These are phyloP conservation scores for Hydrotaea cyrtoneurina DNA, from an alignment of 2,888 invertebrate genomes.

Conservation along the genomic window DNA sequence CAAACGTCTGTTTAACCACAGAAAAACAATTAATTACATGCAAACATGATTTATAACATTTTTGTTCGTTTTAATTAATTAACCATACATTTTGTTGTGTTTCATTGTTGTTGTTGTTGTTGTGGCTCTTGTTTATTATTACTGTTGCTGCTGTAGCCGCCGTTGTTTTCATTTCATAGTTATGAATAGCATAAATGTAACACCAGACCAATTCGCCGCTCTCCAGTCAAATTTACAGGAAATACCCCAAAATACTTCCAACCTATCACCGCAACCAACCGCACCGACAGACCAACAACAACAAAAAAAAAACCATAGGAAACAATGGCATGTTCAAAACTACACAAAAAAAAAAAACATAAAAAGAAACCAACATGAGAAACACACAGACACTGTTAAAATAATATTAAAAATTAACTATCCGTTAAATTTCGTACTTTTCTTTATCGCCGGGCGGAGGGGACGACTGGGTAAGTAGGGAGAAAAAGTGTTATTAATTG, in stretches of 20 bases:
- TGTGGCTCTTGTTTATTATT: background rate
- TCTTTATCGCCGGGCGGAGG: background rate
- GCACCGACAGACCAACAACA: constrained; percentile 6
- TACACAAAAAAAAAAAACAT: background rate
- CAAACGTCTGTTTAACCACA: constrained; percentile 50
- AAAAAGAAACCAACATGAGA: background rate
- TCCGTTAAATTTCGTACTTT: constrained; percentile 51
- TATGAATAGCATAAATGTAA: constrained; percentile 41
- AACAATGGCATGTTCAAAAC: background rate
- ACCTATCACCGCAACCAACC: background rate
- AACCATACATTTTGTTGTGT: constrained; percentile 38
- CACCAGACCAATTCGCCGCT: constrained; percentile 36
- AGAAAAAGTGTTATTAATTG: constrained; percentile 26
- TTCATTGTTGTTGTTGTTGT: constrained; percentile 26
- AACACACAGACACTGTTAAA: constrained; percentile 23
- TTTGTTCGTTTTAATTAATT: constrained; percentile 54
- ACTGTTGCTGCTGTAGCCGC: background rate
- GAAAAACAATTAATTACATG: constrained; percentile 56
- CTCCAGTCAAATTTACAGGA: constrained; percentile 41
- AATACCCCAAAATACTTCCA: constrained; percentile 37
- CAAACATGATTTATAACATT: constrained; percentile 62
- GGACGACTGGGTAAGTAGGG: background rate
- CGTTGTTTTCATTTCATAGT: constrained; percentile 1
- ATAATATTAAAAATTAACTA: constrained; percentile 51
- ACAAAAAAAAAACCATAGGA: background rate